Evolutionary conservation across 1,140 invertebrate species (phyloP).

Genomic region (Sycophila sp.): DNA sequence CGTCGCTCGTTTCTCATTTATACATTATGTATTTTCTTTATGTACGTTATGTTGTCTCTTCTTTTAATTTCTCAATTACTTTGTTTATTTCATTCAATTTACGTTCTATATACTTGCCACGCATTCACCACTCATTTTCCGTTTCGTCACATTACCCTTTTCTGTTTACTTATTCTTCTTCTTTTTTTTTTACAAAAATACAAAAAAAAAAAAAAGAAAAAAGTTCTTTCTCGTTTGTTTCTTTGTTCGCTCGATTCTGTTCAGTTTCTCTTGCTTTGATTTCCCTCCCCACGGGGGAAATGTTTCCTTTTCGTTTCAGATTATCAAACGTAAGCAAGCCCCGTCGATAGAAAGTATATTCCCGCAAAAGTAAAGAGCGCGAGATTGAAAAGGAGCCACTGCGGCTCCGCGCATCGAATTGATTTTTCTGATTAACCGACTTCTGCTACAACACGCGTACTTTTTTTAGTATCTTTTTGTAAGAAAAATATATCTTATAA

Average conservation of each 20-base stretch:
- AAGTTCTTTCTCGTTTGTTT: too few relatives aligned
- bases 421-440: too few relatives aligned
- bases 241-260: conserved; percentile 16
- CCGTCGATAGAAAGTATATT: conserved; percentile 20
- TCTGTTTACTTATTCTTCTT: too few relatives aligned
- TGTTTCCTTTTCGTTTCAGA: conserved; percentile 36
- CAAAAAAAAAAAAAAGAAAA: too few relatives aligned
- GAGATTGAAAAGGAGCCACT: background rate
- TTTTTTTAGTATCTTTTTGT: too few relatives aligned
- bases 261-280: conserved; percentile 33
- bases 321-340: conserved; percentile 34
- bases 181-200: too few relatives aligned
- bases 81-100: conserved; percentile 19
- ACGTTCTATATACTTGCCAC: too few relatives aligned
- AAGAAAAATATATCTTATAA: too few relatives aligned
- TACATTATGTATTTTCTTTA: conserved; percentile 12
- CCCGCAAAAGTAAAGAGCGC: background rate
- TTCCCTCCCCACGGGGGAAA: background rate
- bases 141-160: background rate
- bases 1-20: conserved; percentile 43
- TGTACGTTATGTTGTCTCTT: background rate
- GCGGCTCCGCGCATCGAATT: conserved; percentile 3
- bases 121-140: too few relatives aligned
- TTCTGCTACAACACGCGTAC: too few relatives aligned
- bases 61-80: background rate